Evolutionary conservation across 2,888 invertebrate genomes (phyloP).

Genomic region (Brachyopa scutellaris): DNA sequence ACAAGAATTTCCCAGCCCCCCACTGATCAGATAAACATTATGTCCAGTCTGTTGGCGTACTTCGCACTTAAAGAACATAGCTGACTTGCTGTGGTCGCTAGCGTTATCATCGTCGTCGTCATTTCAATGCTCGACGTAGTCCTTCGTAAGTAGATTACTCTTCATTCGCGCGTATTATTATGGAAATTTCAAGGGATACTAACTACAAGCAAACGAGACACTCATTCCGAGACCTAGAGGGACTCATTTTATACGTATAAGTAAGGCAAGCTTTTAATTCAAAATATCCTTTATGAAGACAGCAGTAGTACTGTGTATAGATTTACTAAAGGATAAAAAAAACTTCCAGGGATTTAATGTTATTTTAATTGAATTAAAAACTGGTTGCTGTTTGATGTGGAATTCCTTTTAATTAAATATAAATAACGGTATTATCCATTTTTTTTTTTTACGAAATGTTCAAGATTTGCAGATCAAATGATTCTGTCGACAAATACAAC

Average conservation of each 20-base stretch:
- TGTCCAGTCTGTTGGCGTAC: conserved; percentile 20
- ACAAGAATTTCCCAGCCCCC: conserved; percentile 29
- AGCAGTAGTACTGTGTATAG: conserved; percentile 29
- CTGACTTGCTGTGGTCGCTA: background rate
- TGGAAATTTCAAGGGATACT: conserved; percentile 58
- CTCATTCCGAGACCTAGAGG: no score
- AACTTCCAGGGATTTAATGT: conserved; percentile 40
- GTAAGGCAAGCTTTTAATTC: conserved; percentile 8
- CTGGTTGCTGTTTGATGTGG: conserved; percentile 23
- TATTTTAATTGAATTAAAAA: conserved; percentile 65
- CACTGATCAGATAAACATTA: conserved; percentile 61
- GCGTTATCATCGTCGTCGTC: background rate
- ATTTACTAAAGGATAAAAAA: conserved; percentile 60
- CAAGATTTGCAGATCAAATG: no score
- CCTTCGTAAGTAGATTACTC: conserved; percentile 63
- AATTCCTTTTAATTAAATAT: no score
- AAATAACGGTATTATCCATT: no score
- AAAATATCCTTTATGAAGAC: conserved; percentile 31
- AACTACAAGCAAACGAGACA: conserved; percentile 17
- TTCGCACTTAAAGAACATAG: conserved; percentile 56
- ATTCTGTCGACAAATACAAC: no score
- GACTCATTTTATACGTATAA: no score
- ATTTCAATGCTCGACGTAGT: conserved; percentile 1
- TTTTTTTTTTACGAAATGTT: no score
- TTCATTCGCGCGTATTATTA: conserved; percentile 67